Evolutionary conservation across 1,140 invertebrate genomes (phyloP).

Genomic region (Microplitis demolitor): DNA sequence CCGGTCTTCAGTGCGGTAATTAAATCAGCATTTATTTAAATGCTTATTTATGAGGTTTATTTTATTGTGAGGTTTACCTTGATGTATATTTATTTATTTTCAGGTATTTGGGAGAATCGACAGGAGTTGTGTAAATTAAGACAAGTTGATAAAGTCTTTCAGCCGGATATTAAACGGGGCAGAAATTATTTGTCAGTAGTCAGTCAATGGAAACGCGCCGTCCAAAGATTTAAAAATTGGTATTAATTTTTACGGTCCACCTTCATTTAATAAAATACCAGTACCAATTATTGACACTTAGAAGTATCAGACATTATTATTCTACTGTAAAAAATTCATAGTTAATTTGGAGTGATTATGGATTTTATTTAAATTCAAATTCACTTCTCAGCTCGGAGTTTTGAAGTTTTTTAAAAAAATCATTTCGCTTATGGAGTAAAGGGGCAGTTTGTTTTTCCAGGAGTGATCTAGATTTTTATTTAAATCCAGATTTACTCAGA

Average conservation of each 20-base stretch:
- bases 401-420: too few species aligned
- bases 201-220: conserved; percentile 70
- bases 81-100: conserved; percentile 38
- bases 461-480: too few species aligned
- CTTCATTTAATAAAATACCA: not conserved
- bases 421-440: too few species aligned
- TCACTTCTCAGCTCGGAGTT: too few species aligned
- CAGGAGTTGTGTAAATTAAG: conserved; percentile 69
- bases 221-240: conserved; percentile 72
- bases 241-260: conserved; percentile 52
- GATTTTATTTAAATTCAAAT: too few species aligned
- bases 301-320: too few species aligned
- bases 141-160: conserved; percentile 67
- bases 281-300: too few species aligned
- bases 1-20: conserved; percentile 77
- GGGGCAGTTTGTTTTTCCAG: too few species aligned
- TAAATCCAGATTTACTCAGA: too few species aligned
- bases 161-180: conserved; percentile 61
- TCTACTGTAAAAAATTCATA: too few species aligned
- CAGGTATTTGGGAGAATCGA: conserved; percentile 75
- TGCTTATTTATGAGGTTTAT: not conserved
- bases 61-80: not conserved
- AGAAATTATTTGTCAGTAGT: conserved; percentile 58
- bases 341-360: too few species aligned
- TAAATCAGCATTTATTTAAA: not conserved